Evolutionary conservation across 2,888 invertebrate species (phyloP), one percentile per base, ranked within the genome.

Genomic region (Andrena trimmerana): DNA sequence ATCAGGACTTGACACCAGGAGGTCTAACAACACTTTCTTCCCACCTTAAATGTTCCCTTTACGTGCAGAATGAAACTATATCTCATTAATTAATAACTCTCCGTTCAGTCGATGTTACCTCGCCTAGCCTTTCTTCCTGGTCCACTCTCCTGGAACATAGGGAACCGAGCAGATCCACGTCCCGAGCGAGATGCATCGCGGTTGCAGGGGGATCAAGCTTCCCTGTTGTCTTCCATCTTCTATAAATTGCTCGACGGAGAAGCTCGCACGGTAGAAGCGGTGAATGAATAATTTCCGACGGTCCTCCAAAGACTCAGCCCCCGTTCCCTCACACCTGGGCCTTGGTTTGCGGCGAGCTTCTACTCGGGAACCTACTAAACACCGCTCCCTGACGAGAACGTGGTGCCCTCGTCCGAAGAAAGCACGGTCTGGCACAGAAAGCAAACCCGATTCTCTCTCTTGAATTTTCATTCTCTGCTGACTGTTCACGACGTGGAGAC

Each of bases 251-350:
- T 52, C 36, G 66, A 48, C 48, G 70, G 57, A 71, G 82, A 16
- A 71, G 59, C 74, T 62, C 24, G 66, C 20, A 54, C 70, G 62
- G 60, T 31, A 50, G 29, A 52, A 62, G n/a, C 81, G 24, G 70
- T 10, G 67, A 71, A 80, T 82, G 81, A 82, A 82, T 82, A 82
- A 81, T 82, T 81, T 69, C 54, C 65, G 29, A 80, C 48, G 60
- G 66, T 48, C 31, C 73, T 74, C 67, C 66, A 29, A 62, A 67
- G 66, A 42, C 66, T 36, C 48, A 29, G 27, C 10, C 66, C 48
- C 66, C 7, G 50, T 65, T 81, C 68, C 27, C 20, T 20, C 27
- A 31, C 27, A 31, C 31, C 36, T 66, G 68, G 42, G 73, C 63
- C 20, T 42, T 33, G 68, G 63, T 81, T 79, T 79, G 68, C 68